Evolutionary conservation across 2,797 vertebrate genomes (phyloP).

Genomic region (Sebastes steindachneri): DNA sequence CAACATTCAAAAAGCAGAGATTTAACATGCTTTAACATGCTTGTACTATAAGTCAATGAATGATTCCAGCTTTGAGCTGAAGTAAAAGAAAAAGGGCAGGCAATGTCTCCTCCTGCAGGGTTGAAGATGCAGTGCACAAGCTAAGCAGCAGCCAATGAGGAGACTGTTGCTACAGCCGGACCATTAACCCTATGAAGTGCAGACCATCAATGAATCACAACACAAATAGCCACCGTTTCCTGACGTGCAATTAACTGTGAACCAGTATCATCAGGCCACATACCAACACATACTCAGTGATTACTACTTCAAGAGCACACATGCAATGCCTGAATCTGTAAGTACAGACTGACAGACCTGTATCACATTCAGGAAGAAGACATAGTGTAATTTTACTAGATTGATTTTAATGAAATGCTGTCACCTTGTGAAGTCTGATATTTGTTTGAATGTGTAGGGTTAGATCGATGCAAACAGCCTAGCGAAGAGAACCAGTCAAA

Average conservation of each 20-base stretch:
- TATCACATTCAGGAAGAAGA: neutral
- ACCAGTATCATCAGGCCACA: neutral
- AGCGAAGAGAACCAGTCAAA: neutral
- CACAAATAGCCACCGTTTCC: neutral
- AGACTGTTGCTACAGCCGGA: conserved; percentile 68
- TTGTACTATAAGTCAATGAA: neutral
- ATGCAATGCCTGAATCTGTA: neutral
- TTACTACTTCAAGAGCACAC: neutral
- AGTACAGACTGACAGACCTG: neutral
- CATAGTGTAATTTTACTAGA: neutral
- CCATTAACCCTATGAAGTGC: conserved; percentile 61
- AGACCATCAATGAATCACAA: neutral
- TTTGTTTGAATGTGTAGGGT: neutral
- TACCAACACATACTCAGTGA: neutral
- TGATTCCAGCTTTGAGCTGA: neutral
- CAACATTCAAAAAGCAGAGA: neutral
- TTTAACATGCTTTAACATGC: neutral
- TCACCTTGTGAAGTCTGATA: neutral
- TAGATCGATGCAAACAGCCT: neutral
- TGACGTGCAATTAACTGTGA: neutral
- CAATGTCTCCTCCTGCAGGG: conserved; percentile 78
- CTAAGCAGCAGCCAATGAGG: conserved; percentile 63
- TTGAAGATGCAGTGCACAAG: conserved; percentile 41
- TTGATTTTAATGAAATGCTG: neutral
- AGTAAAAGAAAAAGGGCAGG: conserved; percentile 8